These are phyloP conservation scores for Gambelia wislizenii DNA, from an alignment of 2,797 vertebrate genomes.

Conservation along the genomic window DNA sequence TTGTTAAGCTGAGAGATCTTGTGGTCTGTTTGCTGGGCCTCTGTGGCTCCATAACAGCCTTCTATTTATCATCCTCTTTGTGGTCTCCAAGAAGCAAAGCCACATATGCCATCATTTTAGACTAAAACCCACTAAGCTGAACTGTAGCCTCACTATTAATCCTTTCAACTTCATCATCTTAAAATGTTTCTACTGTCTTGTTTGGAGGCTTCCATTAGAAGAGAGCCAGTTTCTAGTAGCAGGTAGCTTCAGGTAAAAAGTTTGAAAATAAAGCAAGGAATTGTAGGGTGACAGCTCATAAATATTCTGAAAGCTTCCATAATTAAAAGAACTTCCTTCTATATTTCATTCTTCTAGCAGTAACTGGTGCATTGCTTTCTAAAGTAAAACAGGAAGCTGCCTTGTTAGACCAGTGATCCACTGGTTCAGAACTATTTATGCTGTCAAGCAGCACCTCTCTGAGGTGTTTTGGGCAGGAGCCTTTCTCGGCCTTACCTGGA, in stretches of 20 bases:
- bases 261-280: not conserved
- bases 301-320: not conserved
- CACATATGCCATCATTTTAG: not conserved
- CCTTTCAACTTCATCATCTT: not conserved
- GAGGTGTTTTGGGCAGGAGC: not conserved
- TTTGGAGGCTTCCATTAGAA: not conserved
- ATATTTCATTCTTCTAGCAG: rapidly evolving
- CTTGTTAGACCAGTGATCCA: no score
- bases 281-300: not conserved
- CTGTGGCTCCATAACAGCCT: not conserved
- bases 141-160: not conserved
- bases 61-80: not conserved
- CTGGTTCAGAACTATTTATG: not conserved
- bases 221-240: not conserved
- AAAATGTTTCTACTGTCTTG: not conserved
- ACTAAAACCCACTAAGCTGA: constrained; percentile 12
- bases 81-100: not conserved
- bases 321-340: not conserved
- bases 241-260: not conserved
- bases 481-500: not conserved
- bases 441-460: no score
- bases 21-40: not conserved
- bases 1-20: not conserved
- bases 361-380: not conserved
- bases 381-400: not conserved